These are phyloP conservation scores for Brachyhypopomus gauderio DNA, from an alignment of 2,113 vertebrate genomes.

Conservation along the genomic window DNA sequence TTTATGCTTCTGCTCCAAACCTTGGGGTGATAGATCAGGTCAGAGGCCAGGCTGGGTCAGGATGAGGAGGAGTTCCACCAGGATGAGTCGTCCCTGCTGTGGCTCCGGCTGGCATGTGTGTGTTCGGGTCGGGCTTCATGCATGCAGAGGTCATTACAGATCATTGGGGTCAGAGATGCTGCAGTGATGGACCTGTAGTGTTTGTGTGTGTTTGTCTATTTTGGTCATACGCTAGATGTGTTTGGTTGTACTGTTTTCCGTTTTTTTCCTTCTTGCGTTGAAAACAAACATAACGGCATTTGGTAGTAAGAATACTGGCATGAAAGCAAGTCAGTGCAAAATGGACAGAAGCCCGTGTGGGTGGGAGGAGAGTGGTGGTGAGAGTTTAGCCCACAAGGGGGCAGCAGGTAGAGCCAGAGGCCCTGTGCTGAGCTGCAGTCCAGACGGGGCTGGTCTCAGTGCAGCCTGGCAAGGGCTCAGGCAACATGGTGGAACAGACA, in stretches of 20 bases:
- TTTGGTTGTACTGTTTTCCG: too few species aligned
- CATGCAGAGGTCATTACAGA: constrained; percentile 63
- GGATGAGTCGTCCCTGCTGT: constrained; percentile 63
- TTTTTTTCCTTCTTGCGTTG: too few species aligned
- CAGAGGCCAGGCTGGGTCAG: constrained; percentile 68
- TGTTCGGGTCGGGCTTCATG: constrained; percentile 62
- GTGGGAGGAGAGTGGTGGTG: constrained; percentile 33
- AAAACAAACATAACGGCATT: too few species aligned
- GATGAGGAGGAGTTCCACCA: constrained; percentile 72
- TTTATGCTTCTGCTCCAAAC: constrained; percentile 78
- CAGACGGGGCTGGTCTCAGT: constrained; percentile 70
- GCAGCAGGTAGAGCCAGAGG: constrained; percentile 66
- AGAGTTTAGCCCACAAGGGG: constrained; percentile 69
- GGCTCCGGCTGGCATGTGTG: constrained; percentile 65
- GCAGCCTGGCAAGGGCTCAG: constrained; percentile 66
- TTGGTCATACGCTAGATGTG: too few species aligned
- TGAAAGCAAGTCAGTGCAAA: too few species aligned
- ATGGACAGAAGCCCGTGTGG: too few species aligned
- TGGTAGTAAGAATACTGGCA: too few species aligned
- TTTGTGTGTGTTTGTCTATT: not conserved
- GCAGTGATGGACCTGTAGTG: constrained; percentile 53
- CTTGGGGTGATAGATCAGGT: constrained; percentile 62
- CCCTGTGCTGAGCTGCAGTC: constrained; percentile 68
- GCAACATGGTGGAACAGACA: constrained; percentile 43
- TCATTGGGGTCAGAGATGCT: constrained; percentile 65